These are phyloP conservation scores for Tangara arthus DNA, from an alignment of 2,797 vertebrate genomes.

Conservation along the genomic window DNA sequence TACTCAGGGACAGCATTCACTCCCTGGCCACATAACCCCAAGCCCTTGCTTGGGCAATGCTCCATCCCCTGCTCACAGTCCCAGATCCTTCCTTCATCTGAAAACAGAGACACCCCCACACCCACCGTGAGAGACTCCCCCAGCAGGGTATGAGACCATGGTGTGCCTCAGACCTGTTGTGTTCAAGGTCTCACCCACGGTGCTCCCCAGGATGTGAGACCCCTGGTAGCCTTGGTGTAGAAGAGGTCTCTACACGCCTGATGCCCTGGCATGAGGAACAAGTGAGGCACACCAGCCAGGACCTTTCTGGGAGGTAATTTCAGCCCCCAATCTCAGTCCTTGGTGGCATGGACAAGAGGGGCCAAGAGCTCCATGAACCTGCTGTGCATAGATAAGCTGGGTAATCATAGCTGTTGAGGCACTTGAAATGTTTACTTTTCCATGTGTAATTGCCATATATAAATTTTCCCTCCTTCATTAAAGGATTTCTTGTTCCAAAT, in stretches of 20 bases:
- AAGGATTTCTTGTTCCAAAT: background rate
- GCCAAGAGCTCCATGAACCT: background rate
- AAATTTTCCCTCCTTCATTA: background rate
- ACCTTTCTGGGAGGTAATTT: background rate
- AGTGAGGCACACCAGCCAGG: background rate
- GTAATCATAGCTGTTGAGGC: background rate
- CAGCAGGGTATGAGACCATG: rapidly evolving
- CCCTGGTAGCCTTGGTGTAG: rapidly evolving
- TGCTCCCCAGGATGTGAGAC: background rate
- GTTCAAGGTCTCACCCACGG: background rate
- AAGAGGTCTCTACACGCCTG: background rate
- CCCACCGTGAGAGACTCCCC: background rate
- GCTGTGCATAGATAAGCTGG: background rate
- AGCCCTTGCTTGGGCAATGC: background rate
- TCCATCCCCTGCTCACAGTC: background rate
- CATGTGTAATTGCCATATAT: background rate
- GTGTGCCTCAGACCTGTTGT: background rate
- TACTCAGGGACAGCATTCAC: rapidly evolving
- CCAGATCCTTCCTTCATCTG: background rate
- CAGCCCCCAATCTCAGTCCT: background rate
- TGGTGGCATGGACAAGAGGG: background rate
- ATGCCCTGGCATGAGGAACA: background rate
- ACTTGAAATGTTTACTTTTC: constrained; percentile 7
- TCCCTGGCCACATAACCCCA: background rate
- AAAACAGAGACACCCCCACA: rapidly evolving